Base-by-base conservation (phyloP, 2,888 invertebrate genomes). In the Chrysolina haemoptera region DNA sequence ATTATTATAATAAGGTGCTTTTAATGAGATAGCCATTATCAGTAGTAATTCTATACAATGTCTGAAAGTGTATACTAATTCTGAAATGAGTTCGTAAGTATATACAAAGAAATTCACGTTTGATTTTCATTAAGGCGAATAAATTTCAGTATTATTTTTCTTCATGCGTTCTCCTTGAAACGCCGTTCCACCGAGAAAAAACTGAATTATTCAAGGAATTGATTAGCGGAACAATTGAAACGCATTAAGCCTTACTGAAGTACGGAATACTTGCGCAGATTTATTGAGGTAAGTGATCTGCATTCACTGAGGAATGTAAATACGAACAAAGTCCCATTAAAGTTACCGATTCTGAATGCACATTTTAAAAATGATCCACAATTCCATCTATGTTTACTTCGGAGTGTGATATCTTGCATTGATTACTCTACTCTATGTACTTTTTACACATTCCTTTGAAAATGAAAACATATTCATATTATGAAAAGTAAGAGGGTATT, bases 31-130 rank as follows among this genome's bases (percentile, higher is more conserved):
- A 59, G 27, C 35, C 35, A 59, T 14, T 59, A 59, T 35, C 35
- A n/a, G 35, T 18, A 35, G 35, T 59, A 59, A 27, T n/a, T 59
- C n/a, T 59, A 35, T 27, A 59, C 14, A 59, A n/a, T 5, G 35
- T 59, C 22, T 22, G 14, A 59, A 59, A 59, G 59, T 59, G 59
- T n/a, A 59, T n/a, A n/a, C 14, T 59, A 35, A 59, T 59, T 59
- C 35, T 27, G 35, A 59, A 59, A 59, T 59, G 59, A 59, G 27
- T 18, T 22, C 22, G 6, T 59, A 27, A 59, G 35, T 35, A 59
- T 59, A 46, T 14, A 59, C 35, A 59, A 59, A 59, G 59, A 59
- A 59, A 59, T 59, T 14, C n/a, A 59, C 27, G 59, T 59, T 27
- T n/a, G 59, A 8, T 27, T 27, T 14, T 14, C 10, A 59, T 20